phyloP scores from a whole-genome alignment of 2,113 vertebrate species.

The Mesitornis unicolor region DNA sequence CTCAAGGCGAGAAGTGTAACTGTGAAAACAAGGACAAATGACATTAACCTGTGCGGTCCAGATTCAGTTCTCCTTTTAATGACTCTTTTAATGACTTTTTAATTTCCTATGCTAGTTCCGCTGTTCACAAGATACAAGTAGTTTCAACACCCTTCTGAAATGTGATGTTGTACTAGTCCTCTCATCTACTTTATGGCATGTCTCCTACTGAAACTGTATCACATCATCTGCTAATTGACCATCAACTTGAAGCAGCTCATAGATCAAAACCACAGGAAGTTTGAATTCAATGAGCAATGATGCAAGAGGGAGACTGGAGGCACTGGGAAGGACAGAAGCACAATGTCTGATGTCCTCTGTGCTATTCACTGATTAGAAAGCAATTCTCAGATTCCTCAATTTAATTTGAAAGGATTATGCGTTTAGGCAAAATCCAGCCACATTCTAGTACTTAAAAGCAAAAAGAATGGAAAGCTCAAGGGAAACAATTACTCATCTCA shows the following conservation, averaged over 20 bases:
- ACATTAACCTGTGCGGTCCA: neutral
- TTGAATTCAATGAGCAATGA: neutral
- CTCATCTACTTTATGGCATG: neutral
- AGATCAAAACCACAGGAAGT: neutral
- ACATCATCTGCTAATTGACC: neutral
- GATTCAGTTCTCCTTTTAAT: neutral
- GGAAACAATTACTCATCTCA: neutral
- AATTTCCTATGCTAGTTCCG: neutral
- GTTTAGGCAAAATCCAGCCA: neutral
- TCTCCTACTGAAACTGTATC: neutral
- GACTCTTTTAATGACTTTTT: neutral
- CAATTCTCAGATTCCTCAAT: neutral
- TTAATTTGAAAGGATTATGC: neutral
- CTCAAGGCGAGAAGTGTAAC: conserved; percentile 83
- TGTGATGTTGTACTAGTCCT: neutral
- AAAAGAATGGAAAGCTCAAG: neutral
- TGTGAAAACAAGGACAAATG: conserved; percentile 58
- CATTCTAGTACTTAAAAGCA: neutral
- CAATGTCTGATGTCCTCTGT: neutral
- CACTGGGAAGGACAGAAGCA: neutral
- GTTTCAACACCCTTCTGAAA: neutral
- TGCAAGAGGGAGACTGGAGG: neutral
- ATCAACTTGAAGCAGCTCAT: neutral
- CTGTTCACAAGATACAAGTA: neutral
- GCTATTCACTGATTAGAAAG: neutral